A percentile compares a stretch with the other conserved stretches of the same genome.
Evolutionary conservation across 2,113 vertebrate species (phyloP).

Genomic region (Mungos mungo): DNA sequence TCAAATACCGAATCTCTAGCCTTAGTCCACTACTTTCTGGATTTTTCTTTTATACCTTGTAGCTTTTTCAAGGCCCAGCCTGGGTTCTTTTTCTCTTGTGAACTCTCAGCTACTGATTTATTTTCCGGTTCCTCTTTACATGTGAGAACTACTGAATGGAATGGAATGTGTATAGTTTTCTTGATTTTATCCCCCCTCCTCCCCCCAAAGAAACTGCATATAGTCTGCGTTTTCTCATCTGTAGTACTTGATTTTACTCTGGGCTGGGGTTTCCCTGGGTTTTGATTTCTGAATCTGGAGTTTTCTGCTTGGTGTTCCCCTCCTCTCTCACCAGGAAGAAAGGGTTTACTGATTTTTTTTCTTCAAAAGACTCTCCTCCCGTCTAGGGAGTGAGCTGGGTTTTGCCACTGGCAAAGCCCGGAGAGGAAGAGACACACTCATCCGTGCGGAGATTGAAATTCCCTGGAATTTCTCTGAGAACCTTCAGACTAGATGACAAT

Average conservation of each 20-base stretch:
- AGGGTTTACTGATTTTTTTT: neutral
- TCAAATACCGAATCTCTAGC: constrained; percentile 3
- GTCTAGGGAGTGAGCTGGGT: neutral
- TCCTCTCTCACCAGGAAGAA: neutral
- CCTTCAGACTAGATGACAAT: neutral
- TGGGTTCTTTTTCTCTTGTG: neutral
- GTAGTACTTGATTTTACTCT: neutral
- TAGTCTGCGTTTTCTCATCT: constrained; percentile 1
- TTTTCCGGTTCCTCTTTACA: neutral
- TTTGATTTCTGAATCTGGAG: constrained; percentile 22
- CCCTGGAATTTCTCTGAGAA: constrained; percentile 10
- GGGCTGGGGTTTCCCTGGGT: neutral
- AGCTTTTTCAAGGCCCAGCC: neutral
- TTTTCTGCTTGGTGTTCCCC: neutral
- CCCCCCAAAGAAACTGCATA: neutral
- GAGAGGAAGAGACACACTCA: neutral
- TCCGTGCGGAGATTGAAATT: neutral
- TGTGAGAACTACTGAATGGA: neutral
- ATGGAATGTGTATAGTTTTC: neutral
- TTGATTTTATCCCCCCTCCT: neutral
- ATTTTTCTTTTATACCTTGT: neutral
- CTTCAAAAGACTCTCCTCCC: neutral
- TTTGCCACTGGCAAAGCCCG: neutral
- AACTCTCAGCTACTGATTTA: neutral
- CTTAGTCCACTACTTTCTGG: neutral